These are phyloP conservation scores for Microdon myrmicae DNA, from an alignment of 2,888 invertebrate genomes.

Conservation along the genomic window DNA sequence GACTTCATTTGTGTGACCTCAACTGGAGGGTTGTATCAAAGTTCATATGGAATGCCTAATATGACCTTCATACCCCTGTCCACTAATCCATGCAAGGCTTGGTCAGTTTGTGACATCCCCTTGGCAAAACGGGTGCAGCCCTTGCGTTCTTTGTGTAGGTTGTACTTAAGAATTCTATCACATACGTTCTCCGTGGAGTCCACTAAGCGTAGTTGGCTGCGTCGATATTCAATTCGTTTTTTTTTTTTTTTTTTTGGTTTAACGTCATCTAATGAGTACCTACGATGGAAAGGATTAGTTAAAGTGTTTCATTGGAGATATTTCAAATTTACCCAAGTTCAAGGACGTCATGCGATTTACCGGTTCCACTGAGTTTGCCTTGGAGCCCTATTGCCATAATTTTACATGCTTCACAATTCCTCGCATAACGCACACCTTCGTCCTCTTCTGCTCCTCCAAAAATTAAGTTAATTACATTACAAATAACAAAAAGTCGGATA, in stretches of 20 bases:
- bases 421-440: slow-evolving; percentile 79
- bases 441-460: slow-evolving; percentile 59
- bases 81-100: slow-evolving; percentile 90
- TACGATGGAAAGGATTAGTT: too few species aligned
- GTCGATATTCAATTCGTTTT: slow-evolving; percentile 86
- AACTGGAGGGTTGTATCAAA: slow-evolving; percentile 97
- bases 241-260: too few species aligned
- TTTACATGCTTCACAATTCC: slow-evolving; percentile 93
- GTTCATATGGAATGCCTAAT: slow-evolving; percentile 93
- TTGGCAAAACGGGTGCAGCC: slow-evolving; percentile 95
- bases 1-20: slow-evolving; percentile 95
- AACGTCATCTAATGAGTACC: slow-evolving; percentile 88
- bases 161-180: slow-evolving; percentile 89
- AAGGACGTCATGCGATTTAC: slow-evolving; percentile 87
- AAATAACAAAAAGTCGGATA: too few species aligned
- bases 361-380: slow-evolving; percentile 84
- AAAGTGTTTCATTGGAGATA: too few species aligned
- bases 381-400: slow-evolving; percentile 88
- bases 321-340: slow-evolving; percentile 83
- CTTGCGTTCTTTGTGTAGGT: slow-evolving; percentile 92
- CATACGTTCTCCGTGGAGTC: slow-evolving; percentile 93
- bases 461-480: too few species aligned
- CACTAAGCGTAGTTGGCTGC: slow-evolving; percentile 88
- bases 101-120: slow-evolving; percentile 96
- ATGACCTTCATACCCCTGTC: slow-evolving; percentile 98